Evolutionary conservation across 1,140 invertebrate species (phyloP).

Genomic region (Leptinotarsa lineolata): DNA sequence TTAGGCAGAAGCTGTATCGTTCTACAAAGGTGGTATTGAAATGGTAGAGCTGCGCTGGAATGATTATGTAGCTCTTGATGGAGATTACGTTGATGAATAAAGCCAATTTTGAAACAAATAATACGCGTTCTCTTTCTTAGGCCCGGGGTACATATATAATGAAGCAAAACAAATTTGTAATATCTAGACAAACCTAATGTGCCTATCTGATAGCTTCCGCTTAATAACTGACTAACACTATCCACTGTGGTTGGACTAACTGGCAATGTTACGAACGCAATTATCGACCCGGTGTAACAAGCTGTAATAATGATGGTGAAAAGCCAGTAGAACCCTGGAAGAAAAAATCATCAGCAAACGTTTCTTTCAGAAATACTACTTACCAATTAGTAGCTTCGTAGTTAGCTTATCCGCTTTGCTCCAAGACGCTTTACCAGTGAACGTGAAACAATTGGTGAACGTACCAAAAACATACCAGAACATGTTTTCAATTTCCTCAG

Average conservation of each 20-base stretch:
- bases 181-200: constrained; percentile 60
- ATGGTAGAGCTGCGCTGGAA: too few relatives aligned
- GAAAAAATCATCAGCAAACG: neutral
- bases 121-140: too few relatives aligned
- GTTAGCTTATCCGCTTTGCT: constrained; percentile 68
- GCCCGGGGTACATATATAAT: neutral
- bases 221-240: constrained; percentile 64
- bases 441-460: constrained; percentile 78
- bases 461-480: constrained; percentile 82
- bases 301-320: constrained; percentile 80
- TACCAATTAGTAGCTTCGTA: constrained; percentile 71
- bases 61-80: too few relatives aligned
- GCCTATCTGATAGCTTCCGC: constrained; percentile 64
- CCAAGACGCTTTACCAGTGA: constrained; percentile 70
- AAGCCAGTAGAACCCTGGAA: constrained; percentile 73
- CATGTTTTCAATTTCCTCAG: constrained; percentile 73
- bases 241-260: constrained; percentile 71
- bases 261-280: constrained; percentile 77
- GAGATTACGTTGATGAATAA: too few relatives aligned
- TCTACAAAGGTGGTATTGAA: too few relatives aligned
- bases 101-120: too few relatives aligned
- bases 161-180: neutral
- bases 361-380: constrained; percentile 24
- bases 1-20: too few relatives aligned
- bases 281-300: constrained; percentile 78